Conservation (phyloP, 2,888 invertebrate genomes). For the Atethmia centrago region DNA sequence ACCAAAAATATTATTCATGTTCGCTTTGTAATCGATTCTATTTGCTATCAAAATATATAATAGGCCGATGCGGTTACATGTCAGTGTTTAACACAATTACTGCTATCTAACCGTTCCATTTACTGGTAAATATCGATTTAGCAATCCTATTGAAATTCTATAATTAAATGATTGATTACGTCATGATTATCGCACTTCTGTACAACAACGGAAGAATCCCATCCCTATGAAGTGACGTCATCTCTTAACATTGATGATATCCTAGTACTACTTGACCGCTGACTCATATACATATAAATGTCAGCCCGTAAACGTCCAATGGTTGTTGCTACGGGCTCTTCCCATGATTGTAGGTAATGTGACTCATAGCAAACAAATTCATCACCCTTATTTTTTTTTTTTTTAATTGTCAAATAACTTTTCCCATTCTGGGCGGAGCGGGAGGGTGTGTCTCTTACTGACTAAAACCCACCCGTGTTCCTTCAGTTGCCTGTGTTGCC, state of each 20-base stretch:
- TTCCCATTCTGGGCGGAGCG: too few species aligned
- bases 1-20: neutral
- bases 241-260: constrained; percentile 8
- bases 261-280: constrained; percentile 38
- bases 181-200: neutral
- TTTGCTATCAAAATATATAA: constrained; percentile 9
- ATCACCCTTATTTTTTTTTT: too few species aligned
- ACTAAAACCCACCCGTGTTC: too few species aligned
- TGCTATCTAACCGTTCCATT: neutral
- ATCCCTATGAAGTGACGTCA: constrained; percentile 13
- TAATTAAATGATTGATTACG: neutral
- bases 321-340: neutral
- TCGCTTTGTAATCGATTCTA: neutral
- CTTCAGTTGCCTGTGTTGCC: too few species aligned
- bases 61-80: neutral
- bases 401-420: too few species aligned
- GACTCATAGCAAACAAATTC: neutral
- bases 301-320: neutral
- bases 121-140: neutral
- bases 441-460: too few species aligned
- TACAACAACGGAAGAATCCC: constrained; percentile 19
- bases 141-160: neutral
- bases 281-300: constrained; percentile 32
- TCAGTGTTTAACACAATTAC: neutral
- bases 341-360: neutral